Conservation (phyloP, 2,888 invertebrate species). For the Cancer borealis region DNA sequence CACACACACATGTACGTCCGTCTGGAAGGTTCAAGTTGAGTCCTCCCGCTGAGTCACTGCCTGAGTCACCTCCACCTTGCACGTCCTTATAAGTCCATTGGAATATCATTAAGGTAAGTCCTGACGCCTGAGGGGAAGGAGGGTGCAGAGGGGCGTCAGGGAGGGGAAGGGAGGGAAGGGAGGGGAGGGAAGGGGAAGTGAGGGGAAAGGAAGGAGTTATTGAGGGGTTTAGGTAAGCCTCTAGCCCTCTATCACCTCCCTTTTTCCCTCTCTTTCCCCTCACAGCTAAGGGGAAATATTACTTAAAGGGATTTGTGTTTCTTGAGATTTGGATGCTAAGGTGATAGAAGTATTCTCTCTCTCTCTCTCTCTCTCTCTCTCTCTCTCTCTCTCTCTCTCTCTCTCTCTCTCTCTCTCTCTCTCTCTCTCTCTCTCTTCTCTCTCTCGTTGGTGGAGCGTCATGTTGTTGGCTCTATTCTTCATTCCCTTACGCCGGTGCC, state of each 20-base stretch:
- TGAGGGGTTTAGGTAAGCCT: background rate
- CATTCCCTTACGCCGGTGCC: background rate
- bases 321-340: too few species aligned
- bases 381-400: background rate
- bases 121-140: background rate
- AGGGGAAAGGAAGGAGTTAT: background rate
- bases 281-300: too few species aligned
- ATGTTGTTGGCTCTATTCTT: background rate
- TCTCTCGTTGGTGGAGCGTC: background rate
- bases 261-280: background rate
- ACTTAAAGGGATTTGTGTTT: too few species aligned
- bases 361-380: background rate
- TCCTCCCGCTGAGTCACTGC: background rate
- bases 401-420: background rate
- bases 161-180: background rate
- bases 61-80: conserved; percentile 15
- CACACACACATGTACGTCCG: background rate
- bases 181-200: background rate
- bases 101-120: background rate
- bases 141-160: too few species aligned
- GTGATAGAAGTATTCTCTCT: too few species aligned
- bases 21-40: conserved; percentile 3
- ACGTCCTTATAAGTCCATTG: background rate
- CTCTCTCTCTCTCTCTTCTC: background rate
- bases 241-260: background rate